These are phyloP conservation scores for Phaetusa simplex DNA, from an alignment of 2,113 vertebrate species.

Conservation along the genomic window DNA sequence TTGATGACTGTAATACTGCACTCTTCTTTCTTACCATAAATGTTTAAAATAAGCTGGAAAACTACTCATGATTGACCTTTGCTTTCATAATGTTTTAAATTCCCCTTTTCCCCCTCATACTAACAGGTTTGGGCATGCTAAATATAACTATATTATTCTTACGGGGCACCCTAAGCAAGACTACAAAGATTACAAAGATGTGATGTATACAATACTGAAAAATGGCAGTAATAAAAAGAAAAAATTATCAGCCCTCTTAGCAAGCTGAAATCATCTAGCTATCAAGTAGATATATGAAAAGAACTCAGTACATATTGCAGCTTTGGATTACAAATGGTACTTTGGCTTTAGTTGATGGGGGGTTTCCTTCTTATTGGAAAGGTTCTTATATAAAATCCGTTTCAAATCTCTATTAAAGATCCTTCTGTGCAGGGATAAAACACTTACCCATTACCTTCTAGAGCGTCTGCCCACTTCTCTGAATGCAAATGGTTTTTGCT, in stretches of 20 bases:
- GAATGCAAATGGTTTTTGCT: background rate
- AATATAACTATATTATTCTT: background rate
- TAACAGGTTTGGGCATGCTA: background rate
- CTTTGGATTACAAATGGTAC: background rate
- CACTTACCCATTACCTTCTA: background rate
- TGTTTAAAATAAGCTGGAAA: background rate
- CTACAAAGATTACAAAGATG: background rate
- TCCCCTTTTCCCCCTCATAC: background rate
- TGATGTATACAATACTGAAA: background rate
- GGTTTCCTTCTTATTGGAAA: background rate
- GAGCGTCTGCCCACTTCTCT: background rate
- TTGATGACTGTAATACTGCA: background rate
- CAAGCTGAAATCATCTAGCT: background rate
- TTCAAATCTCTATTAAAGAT: background rate
- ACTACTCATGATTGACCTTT: background rate
- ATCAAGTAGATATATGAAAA: background rate
- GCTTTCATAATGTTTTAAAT: background rate
- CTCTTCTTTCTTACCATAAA: background rate
- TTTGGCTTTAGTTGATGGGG: background rate
- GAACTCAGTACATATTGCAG: background rate
- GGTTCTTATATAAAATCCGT: background rate
- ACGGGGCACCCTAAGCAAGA: background rate
- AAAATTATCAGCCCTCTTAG: background rate
- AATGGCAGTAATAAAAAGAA: background rate
- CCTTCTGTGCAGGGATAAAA: background rate